A percentile compares a stretch with the other conserved stretches of the same genome.
Conservation (phyloP, 1,140 invertebrate species). For the Macrocentrus cingulum region DNA sequence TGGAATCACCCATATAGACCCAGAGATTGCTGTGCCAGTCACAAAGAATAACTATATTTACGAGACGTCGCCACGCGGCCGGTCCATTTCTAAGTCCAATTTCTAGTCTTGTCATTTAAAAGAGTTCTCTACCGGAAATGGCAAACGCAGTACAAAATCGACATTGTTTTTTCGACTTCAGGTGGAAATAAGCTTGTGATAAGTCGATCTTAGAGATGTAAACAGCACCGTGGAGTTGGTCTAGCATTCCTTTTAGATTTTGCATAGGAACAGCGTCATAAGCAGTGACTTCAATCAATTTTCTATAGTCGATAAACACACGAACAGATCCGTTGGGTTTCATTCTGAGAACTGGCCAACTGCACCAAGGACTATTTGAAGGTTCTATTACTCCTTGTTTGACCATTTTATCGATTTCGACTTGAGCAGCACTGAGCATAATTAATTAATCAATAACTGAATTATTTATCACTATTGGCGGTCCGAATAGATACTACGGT, state of each 20-base stretch:
- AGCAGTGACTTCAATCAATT: conserved; percentile 9
- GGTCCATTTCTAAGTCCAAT: conserved; percentile 17
- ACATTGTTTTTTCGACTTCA: background rate
- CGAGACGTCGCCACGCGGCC: conserved; percentile 20
- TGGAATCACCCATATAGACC: background rate
- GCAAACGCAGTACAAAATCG: conserved; percentile 19
- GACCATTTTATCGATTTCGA: background rate
- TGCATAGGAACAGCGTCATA: conserved; percentile 19
- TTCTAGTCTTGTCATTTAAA: conserved; percentile 17
- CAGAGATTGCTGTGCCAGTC: conserved; percentile 3
- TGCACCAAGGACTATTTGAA: conserved; percentile 2
- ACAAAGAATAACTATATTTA: background rate
- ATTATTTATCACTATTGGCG: too few species aligned
- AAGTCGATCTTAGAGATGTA: conserved; percentile 23
- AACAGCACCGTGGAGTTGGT: background rate
- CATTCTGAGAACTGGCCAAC: background rate
- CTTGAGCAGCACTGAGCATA: too few species aligned
- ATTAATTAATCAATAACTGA: too few species aligned
- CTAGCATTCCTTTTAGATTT: conserved; percentile 9
- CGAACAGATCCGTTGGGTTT: background rate
- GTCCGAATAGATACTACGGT: too few species aligned
- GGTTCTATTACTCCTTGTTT: conserved; percentile 6
- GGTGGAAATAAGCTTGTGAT: conserved; percentile 18
- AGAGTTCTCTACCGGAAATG: conserved; percentile 9
- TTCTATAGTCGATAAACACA: conserved; percentile 19